Base-by-base conservation (phyloP, 2,797 vertebrate genomes). In the Trachops cirrhosus region DNA sequence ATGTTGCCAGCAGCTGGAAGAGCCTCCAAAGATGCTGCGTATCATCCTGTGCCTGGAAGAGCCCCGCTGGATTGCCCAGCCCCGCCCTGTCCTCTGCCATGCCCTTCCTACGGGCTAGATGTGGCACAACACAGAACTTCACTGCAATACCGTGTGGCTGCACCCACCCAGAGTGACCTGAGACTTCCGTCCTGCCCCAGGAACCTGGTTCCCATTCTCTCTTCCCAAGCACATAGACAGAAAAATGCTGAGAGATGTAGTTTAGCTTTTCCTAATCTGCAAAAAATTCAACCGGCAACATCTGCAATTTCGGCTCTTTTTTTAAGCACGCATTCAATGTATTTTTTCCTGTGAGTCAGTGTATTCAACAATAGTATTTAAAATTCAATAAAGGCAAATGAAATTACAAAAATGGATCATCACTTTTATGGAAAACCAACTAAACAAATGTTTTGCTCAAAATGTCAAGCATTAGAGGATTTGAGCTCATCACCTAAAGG, bases 321-420 rank as follows among this genome's bases (percentile, higher is more conserved):
- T 75, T 80, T 26, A 89, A 85, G 62, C 90, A 77, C 6, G 6
- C 15, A 64, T 64, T 64, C 82, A 64, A 64, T 83, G 19, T 79
- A 84, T 86, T 89, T 71, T 39, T 18, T 18, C 50, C 32, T 29
- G 10, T 91, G 94, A 88, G 64, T 87, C 85, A 89, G 64, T 68
- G 32, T 64, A 86, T 84, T 92, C 64, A 92, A 91, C 62, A 84
- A 46, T 39, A 57, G 67, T 93, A 84, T 73, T 97, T 96, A 95
- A 96, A 96, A 96, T 90, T 90, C 94, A 92, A 93, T 97, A 91
- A 96, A 93, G 41, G 91, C 89, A 95, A 96, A 94, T 92, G 86
- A 95, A 96, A 93, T 75, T 80, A 71, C 67, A 88, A 94, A 96
- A 96, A 80, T 5, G 37, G 85, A 93, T 96, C 90, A 68, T 93